Conservation (phyloP, 2,113 vertebrate species). For the Cariama cristata region DNA sequence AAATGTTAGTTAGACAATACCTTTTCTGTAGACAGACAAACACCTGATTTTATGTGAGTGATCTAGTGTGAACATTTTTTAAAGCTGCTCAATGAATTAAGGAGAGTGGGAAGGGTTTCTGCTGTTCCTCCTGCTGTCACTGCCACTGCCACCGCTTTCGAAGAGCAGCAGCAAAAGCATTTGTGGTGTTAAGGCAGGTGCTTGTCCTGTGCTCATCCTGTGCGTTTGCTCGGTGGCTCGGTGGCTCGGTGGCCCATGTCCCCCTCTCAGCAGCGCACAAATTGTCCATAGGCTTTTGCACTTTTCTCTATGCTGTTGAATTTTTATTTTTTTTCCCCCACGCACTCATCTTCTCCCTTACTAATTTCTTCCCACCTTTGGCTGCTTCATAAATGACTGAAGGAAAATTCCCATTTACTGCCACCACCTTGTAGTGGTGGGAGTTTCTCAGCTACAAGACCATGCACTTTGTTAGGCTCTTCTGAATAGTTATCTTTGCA, state of each 20-base stretch:
- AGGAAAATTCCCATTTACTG: background rate
- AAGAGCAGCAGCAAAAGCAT: background rate
- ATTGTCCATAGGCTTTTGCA: background rate
- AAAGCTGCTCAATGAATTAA: background rate
- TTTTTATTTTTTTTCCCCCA: background rate
- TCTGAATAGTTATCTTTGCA: background rate
- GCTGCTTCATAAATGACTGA: background rate
- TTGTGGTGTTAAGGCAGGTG: background rate
- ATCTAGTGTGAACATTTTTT: background rate
- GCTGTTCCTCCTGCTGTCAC: background rate
- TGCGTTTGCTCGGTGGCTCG: background rate
- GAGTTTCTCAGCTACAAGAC: background rate
- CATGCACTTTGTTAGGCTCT: background rate
- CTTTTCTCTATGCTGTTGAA: background rate
- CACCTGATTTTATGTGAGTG: accelerated
- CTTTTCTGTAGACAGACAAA: background rate
- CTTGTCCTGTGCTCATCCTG: background rate
- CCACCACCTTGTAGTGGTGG: background rate
- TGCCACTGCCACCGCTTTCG: background rate
- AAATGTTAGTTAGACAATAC: background rate
- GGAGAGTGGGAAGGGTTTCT: background rate
- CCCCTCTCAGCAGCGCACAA: background rate
- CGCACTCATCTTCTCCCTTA: background rate
- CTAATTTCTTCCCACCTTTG: background rate
- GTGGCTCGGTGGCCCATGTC: accelerated